Evolutionary conservation across 2,113 vertebrate species (phyloP).

Genomic region (Aegypius monachus): DNA sequence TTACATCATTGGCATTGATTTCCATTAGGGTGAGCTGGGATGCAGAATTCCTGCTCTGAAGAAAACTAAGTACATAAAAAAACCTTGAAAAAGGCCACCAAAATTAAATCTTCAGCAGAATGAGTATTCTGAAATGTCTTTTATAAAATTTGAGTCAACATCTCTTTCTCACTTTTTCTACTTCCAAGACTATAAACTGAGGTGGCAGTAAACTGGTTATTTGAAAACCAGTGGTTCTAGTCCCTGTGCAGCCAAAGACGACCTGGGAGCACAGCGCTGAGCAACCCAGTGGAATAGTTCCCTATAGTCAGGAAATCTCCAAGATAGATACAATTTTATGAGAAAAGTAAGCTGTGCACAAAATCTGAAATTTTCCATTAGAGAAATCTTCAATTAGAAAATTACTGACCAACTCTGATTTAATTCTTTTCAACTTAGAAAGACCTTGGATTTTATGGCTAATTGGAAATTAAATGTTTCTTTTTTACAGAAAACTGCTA

Average conservation of each 20-base stretch:
- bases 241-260: neutral
- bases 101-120: neutral
- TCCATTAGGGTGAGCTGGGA: neutral
- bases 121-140: neutral
- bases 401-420: neutral
- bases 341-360: neutral
- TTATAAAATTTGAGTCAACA: neutral
- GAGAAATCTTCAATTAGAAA: neutral
- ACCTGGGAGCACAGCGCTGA: neutral
- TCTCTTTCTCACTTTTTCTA: neutral
- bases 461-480: neutral
- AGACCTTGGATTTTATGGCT: neutral
- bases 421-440: neutral
- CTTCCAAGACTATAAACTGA: neutral
- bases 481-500: neutral
- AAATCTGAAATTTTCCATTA: neutral
- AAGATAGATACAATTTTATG: neutral
- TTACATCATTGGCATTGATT: neutral
- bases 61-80: neutral
- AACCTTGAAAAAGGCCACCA: neutral
- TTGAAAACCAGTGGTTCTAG: neutral
- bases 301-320: neutral
- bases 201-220: neutral
- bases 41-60: neutral
- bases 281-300: neutral